These are phyloP conservation scores for Malthinus seriepunctatus DNA, from an alignment of 2,888 invertebrate species.

Conservation along the genomic window DNA sequence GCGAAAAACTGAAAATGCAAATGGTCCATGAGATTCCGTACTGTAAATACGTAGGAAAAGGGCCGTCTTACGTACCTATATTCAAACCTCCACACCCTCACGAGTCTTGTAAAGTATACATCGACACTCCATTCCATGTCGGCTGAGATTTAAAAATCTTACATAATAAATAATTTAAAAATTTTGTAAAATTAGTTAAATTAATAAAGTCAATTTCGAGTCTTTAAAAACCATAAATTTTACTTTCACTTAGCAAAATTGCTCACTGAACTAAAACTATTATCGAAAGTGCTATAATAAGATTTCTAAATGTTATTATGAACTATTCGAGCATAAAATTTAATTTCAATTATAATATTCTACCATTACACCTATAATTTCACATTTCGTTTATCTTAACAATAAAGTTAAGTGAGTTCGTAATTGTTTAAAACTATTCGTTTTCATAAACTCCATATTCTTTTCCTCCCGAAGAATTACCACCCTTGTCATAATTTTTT, in stretches of 20 bases:
- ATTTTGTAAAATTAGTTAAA: not conserved
- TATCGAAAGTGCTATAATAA: not conserved
- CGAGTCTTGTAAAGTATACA: conserved; percentile 53
- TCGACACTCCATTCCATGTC: conserved; percentile 41
- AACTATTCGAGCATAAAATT: not conserved
- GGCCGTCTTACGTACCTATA: conserved; percentile 55
- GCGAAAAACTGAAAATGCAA: conserved; percentile 58
- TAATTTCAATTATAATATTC: not conserved
- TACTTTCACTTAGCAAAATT: conserved; percentile 13
- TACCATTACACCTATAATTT: not conserved
- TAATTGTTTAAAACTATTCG: conserved; percentile 4
- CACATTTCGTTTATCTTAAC: too few relatives aligned
- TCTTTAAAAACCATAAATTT: conserved; percentile 14
- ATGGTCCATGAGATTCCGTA: conserved; percentile 58
- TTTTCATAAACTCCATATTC: conserved; percentile 50
- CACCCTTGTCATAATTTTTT: conserved; percentile 63
- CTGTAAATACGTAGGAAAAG: conserved; percentile 57
- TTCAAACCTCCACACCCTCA: conserved; percentile 60
- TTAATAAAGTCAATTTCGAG: not conserved
- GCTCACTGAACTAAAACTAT: conserved; percentile 1
- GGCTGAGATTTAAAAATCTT: too few relatives aligned
- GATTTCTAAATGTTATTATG: not conserved
- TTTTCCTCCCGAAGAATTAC: conserved; percentile 61
- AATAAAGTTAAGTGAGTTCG: too few relatives aligned
- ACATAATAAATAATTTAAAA: not conserved